Evolutionary conservation across 2,113 vertebrate genomes (phyloP).

Genomic region (Oreochromis aureus): DNA sequence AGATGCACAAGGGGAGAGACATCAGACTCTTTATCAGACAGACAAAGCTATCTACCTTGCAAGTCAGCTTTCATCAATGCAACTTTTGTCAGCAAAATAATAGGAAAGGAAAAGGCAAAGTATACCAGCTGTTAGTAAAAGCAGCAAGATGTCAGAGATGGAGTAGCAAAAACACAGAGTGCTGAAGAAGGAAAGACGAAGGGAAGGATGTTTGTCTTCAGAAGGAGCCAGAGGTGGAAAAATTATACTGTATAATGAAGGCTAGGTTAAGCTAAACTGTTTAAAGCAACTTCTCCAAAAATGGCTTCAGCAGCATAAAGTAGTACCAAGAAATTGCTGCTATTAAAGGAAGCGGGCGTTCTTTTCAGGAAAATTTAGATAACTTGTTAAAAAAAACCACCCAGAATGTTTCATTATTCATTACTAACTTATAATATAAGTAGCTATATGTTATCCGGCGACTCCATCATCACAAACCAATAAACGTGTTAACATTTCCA

Average conservation of each 20-base stretch:
- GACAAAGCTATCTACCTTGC: constrained; percentile 95
- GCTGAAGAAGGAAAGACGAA: neutral
- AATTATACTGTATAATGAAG: constrained; percentile 65
- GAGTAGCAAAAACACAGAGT: constrained; percentile 50
- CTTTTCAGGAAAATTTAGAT: neutral
- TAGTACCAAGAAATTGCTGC: neutral
- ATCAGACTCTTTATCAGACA: constrained; percentile 85
- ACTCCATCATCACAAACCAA: neutral
- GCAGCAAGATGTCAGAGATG: constrained; percentile 82
- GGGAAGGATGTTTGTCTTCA: neutral
- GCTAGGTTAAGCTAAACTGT: neutral
- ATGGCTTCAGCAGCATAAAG: neutral
- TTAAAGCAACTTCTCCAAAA: neutral
- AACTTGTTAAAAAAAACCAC: neutral
- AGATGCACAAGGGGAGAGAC: constrained; percentile 53
- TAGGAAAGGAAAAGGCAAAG: constrained; percentile 88
- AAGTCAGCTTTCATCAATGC: constrained; percentile 99
- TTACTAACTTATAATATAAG: neutral
- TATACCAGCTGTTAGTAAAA: constrained; percentile 93
- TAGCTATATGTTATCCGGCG: neutral
- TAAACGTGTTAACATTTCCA: neutral
- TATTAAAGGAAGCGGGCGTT: neutral
- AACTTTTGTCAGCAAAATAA: constrained; percentile 94
- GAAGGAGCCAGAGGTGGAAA: constrained; percentile 67
- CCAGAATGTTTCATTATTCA: neutral